A percentile compares a stretch with the other conserved stretches of the same genome.
These are phyloP conservation scores for Peromyscus leucopus DNA, from an alignment of 2,113 vertebrate genomes.

Conservation along the genomic window DNA sequence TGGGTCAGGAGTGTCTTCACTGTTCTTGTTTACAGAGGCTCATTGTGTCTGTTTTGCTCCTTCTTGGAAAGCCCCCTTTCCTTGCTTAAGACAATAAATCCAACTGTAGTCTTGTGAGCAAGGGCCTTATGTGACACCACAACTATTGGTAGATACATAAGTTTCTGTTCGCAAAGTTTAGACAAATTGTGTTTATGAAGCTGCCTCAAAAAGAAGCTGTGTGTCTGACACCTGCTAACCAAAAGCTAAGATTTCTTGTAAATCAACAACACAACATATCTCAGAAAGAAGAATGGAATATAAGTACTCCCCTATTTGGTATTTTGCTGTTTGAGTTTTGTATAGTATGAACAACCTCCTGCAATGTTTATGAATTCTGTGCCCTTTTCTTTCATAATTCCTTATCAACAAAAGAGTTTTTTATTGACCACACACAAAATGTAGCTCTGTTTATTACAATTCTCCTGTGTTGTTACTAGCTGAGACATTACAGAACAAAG, in stretches of 20 bases:
- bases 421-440: constrained; percentile 11
- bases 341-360: neutral
- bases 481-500: constrained; percentile 25
- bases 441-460: constrained; percentile 35
- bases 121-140: neutral
- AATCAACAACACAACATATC: neutral
- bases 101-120: neutral
- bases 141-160: neutral
- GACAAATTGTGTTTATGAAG: constrained; percentile 6
- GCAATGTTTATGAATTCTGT: constrained; percentile 20
- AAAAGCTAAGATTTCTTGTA: neutral
- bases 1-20: neutral
- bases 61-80: neutral
- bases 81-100: constrained; percentile 42
- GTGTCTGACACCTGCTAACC: neutral
- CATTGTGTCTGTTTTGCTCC: neutral
- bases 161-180: constrained; percentile 28
- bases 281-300: neutral
- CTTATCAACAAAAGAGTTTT: constrained; percentile 1
- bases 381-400: neutral
- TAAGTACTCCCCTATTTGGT: neutral
- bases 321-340: constrained; percentile 47
- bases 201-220: constrained; percentile 2
- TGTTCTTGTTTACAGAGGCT: constrained; percentile 1
- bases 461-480: constrained; percentile 26